Percentiles rank a stretch among this genome's conserved stretches.
These are phyloP conservation scores for Rhyzopertha dominica DNA, from an alignment of 1,140 invertebrate genomes.

Conservation along the genomic window DNA sequence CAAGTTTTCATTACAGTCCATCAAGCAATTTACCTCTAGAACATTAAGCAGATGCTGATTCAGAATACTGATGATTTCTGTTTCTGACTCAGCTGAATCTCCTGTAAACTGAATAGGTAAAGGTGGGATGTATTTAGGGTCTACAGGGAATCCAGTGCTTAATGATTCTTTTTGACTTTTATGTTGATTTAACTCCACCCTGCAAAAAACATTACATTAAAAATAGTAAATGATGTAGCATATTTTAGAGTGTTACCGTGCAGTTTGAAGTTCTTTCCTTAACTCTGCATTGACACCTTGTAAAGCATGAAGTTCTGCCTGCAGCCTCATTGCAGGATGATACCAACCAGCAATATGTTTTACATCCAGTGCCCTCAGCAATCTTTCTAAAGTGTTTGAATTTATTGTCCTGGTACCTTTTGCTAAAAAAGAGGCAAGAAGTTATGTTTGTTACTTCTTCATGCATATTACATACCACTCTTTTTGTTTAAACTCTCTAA, in stretches of 20 bases:
- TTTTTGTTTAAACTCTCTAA: conserved; percentile 55
- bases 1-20: background rate
- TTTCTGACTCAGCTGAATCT: conserved; percentile 35
- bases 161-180: too few relatives aligned
- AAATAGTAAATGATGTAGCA: conserved; percentile 13
- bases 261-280: conserved; percentile 49
- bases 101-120: too few relatives aligned
- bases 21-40: conserved; percentile 26
- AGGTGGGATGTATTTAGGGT: too few relatives aligned
- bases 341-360: conserved; percentile 69
- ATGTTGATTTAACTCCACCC: conserved; percentile 29
- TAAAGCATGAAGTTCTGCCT: conserved; percentile 59
- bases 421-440: conserved; percentile 19
- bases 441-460: conserved; percentile 3
- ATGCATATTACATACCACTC: conserved; percentile 48
- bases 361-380: conserved; percentile 60
- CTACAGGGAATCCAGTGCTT: too few relatives aligned
- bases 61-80: conserved; percentile 26
- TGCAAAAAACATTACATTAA: conserved; percentile 18
- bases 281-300: conserved; percentile 56
- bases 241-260: conserved; percentile 43
- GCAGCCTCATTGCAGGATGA: conserved; percentile 66
- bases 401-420: conserved; percentile 35
- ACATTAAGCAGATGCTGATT: conserved; percentile 32
- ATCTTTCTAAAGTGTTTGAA: conserved; percentile 54